Conservation (phyloP, 1,140 invertebrate species). For the Dryas iulia region DNA sequence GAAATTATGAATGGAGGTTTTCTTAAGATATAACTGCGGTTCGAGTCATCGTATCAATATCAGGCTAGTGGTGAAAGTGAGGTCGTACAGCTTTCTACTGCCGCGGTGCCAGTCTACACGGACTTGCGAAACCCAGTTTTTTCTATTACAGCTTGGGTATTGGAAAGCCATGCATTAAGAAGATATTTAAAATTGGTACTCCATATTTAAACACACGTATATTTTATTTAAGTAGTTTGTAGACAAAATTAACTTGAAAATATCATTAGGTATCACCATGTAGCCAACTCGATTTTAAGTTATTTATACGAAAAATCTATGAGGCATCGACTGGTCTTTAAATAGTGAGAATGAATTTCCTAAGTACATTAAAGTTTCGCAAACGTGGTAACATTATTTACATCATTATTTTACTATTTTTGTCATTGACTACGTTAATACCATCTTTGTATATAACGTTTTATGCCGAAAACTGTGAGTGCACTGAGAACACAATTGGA, state of each 20-base stretch:
- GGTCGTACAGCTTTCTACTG: slow-evolving; percentile 74
- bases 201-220: not conserved
- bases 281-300: not conserved
- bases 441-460: slow-evolving; percentile 58
- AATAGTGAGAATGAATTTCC: slow-evolving; percentile 12
- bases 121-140: slow-evolving; percentile 57
- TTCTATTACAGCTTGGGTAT: slow-evolving; percentile 22
- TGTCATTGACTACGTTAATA: slow-evolving; percentile 44
- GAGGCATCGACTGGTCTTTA: slow-evolving; percentile 6
- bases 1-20: slow-evolving; percentile 1
- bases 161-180: slow-evolving; percentile 5
- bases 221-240: not conserved
- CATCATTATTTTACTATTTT: slow-evolving; percentile 42
- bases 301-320: slow-evolving; percentile 27
- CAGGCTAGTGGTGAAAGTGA: slow-evolving; percentile 64
- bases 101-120: slow-evolving; percentile 29
- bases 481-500: slow-evolving; percentile 49
- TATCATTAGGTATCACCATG: not conserved
- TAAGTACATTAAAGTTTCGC: slow-evolving; percentile 14
- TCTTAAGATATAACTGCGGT: slow-evolving; percentile 7
- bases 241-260: not conserved
- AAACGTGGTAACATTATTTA: slow-evolving; percentile 41
- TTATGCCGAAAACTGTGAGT: slow-evolving; percentile 36
- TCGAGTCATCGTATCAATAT: slow-evolving; percentile 21
- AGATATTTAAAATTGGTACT: not conserved